Base-by-base conservation (phyloP, 2,888 invertebrate genomes). In the Autographa pulchrina region DNA sequence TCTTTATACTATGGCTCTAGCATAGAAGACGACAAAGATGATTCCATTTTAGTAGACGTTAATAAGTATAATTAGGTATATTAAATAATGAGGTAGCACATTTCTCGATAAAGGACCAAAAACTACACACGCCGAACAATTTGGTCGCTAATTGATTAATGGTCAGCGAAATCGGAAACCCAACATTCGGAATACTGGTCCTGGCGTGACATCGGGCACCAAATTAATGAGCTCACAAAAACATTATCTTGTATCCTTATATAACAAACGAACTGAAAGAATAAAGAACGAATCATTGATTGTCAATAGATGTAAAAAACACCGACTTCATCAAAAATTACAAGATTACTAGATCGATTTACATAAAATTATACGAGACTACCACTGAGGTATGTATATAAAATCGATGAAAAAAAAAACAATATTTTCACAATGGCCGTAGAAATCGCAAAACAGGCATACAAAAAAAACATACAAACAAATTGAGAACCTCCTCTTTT, bases 271-370 rank as follows among this genome's bases (percentile, higher is more conserved):
- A 7, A 75, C 56, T 75, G 67, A 70, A 62, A 69, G 70, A 69
- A 75, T 87, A 83, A 86, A 80, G 76, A 77, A 73, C 72, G 73
- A 85, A 81, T 85, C 89, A 90, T 90, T 25, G 1, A 25, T 25
- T 25, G 25, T 3, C 3, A 25, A 25, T 25, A 25, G 3, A 25
- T 25, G 25, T 25, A 25, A 25, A 25, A 25, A 25, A 25, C 25
- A n/a, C 25, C 25, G 3, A 25, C 25, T 25, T 25, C 25, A 25
- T 25, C 25, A 25, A 25, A 25, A 25, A 25, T n/a, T 25, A 25
- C 3, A 25, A 2, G 3, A 25, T 25, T 25, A 25, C 25, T 25
- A 25, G 25, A 25, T 25, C 25, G 25, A 25, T 25, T 25, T 25
- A n/a, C n/a, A n/a, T n/a, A n/a, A n/a, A n/a, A n/a, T n/a, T n/a